Conservation (phyloP, 2,113 vertebrate genomes). For the Enhydra lutris region DNA sequence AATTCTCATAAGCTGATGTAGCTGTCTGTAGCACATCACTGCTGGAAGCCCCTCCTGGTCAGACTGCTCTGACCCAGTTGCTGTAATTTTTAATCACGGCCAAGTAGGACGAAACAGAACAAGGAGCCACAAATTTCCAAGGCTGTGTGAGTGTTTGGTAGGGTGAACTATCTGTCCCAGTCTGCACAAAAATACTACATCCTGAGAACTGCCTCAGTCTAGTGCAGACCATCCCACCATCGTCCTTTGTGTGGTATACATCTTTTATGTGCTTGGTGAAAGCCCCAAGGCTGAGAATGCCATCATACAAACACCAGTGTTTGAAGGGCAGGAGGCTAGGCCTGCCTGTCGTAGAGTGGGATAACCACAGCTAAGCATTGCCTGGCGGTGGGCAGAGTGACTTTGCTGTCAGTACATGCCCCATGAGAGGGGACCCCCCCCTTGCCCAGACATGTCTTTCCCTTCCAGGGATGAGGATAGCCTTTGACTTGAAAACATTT, state of each 20-base stretch:
- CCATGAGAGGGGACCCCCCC: rapidly evolving
- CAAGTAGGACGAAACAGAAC: not conserved
- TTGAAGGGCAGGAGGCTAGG: not conserved
- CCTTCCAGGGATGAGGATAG: not conserved
- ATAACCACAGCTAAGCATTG: too few species aligned
- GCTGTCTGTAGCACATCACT: not conserved
- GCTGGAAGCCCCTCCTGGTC: not conserved
- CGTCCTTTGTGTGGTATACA: not conserved
- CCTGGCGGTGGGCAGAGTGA: too few species aligned
- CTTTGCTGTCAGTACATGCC: too few species aligned
- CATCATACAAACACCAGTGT: not conserved
- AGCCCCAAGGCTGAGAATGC: too few species aligned
- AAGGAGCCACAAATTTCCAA: not conserved
- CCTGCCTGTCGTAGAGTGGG: not conserved
- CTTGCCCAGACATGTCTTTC: too few species aligned
- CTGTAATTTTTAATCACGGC: not conserved
- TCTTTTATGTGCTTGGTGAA: not conserved
- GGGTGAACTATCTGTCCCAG: not conserved
- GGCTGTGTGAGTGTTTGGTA: not conserved
- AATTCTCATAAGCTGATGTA: not conserved
- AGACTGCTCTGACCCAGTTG: too few species aligned
- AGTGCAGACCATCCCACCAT: not conserved
- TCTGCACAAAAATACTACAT: not conserved
- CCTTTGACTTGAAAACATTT: not conserved
- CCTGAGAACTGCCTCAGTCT: not conserved